phyloP scores from a whole-genome alignment of 2,113 vertebrate species.

The human region DNA sequence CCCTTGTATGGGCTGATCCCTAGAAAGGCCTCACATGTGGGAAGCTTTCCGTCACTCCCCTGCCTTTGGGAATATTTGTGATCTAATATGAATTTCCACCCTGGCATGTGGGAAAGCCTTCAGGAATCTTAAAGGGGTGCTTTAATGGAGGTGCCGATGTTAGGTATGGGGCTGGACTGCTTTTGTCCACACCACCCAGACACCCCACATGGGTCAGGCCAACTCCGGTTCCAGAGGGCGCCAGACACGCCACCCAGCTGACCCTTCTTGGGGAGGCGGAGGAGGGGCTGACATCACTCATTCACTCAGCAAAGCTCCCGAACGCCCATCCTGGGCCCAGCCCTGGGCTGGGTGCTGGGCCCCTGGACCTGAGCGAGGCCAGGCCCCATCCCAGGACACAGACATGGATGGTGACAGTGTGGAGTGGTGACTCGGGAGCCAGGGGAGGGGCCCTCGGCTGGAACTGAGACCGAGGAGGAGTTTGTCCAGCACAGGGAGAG shows the following conservation, averaged over 20 bases:
- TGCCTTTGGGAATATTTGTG: not conserved
- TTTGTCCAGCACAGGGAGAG: not conserved
- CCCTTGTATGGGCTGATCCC: not conserved
- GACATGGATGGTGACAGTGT: too few species aligned
- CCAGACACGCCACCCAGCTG: not conserved
- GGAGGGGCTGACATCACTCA: too few species aligned
- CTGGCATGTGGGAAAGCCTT: not conserved
- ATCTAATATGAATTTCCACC: not conserved
- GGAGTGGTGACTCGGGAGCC: not conserved
- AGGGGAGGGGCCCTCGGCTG: accelerated
- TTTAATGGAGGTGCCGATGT: not conserved
- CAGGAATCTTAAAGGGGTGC: accelerated
- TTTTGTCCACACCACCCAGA: not conserved
- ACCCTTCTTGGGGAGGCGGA: not conserved
- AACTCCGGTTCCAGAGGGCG: not conserved
- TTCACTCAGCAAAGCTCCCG: not conserved
- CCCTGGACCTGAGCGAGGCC: not conserved
- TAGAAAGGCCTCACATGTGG: accelerated
- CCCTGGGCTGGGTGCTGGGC: not conserved
- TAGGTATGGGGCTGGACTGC: not conserved
- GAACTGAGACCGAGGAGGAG: not conserved
- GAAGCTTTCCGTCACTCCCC: not conserved
- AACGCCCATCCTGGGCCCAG: accelerated
- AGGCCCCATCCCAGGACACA: not conserved
- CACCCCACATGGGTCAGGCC: not conserved